Evolutionary conservation across 2,797 vertebrate genomes (phyloP).

Genomic region (Ambastaia sidthimunki): DNA sequence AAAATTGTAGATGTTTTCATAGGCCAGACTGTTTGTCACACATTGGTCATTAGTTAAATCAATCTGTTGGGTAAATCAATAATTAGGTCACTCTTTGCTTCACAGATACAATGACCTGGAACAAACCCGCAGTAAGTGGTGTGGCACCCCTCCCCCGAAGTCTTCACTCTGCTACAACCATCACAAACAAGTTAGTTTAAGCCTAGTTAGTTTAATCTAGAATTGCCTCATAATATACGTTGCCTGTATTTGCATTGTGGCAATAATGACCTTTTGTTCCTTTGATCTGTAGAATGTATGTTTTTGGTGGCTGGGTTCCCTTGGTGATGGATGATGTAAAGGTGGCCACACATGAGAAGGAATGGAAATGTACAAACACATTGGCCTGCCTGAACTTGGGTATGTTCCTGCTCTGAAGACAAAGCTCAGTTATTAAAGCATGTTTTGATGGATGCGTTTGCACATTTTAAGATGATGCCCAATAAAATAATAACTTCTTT

Average conservation of each 20-base stretch:
- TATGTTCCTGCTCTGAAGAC: conserved; percentile 61
- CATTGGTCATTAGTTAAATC: not conserved
- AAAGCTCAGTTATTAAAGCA: conserved; percentile 69
- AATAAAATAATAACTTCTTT: conserved; percentile 75
- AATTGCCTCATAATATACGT: not conserved
- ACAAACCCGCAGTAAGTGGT: conserved; percentile 88
- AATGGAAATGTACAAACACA: conserved; percentile 98
- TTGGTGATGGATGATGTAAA: conserved; percentile 96
- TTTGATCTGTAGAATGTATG: conserved; percentile 81
- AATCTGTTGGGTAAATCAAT: not conserved
- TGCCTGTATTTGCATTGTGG: not conserved
- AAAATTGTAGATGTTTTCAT: conserved; percentile 54
- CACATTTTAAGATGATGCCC: not conserved
- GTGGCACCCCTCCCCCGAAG: conserved; percentile 90
- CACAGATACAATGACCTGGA: conserved; percentile 91
- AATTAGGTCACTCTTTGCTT: not conserved
- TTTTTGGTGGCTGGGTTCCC: conserved; percentile 91
- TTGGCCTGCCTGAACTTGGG: conserved; percentile 94
- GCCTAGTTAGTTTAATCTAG: not conserved
- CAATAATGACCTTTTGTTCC: conserved; percentile 2
- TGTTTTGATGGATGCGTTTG: not conserved
- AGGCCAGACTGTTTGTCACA: not conserved
- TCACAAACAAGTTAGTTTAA: conserved; percentile 90
- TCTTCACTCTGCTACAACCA: conserved; percentile 93
- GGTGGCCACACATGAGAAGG: conserved; percentile 96